phyloP scores from a whole-genome alignment of 2,888 invertebrate genomes.

The Drosophila tripunctata region DNA sequence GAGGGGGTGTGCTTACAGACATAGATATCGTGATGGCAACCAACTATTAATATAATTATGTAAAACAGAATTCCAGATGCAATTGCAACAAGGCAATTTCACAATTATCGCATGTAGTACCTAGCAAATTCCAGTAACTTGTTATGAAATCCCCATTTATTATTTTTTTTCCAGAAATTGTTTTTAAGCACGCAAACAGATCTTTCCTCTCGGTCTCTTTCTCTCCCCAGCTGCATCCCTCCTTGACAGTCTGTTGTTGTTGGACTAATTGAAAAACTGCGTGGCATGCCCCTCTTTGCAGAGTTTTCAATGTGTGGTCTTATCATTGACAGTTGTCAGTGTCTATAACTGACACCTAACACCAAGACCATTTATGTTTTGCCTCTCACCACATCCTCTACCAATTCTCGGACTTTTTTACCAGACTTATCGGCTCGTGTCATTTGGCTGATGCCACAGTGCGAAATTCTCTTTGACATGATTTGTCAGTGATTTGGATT shows the following conservation, averaged over 20 bases:
- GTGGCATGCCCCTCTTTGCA: conserved; percentile 30
- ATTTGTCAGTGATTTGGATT: conserved; percentile 49
- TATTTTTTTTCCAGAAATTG: conserved; percentile 53
- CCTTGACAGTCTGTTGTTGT: conserved; percentile 1
- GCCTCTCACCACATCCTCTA: conserved; percentile 10
- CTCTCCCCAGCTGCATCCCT: not conserved
- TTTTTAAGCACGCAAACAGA: conserved; percentile 48
- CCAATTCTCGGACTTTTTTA: not conserved
- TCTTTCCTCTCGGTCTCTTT: not conserved
- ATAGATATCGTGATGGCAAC: conserved; percentile 32
- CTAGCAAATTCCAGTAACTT: conserved; percentile 58
- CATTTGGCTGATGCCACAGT: conserved; percentile 40
- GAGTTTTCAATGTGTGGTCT: conserved; percentile 55
- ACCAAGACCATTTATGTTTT: conserved; percentile 49
- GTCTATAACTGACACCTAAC: conserved; percentile 68
- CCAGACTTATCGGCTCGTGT: conserved; percentile 39
- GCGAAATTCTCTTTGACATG: conserved; percentile 56
- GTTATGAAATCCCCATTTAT: conserved; percentile 33
- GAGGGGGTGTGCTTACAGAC: not conserved
- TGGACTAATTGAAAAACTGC: conserved; percentile 64
- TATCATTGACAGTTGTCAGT: conserved; percentile 69
- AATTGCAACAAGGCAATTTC: conserved; percentile 50
- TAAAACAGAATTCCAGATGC: conserved; percentile 60
- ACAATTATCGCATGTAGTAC: conserved; percentile 63
- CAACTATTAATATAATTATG: conserved; percentile 61